Evolutionary conservation across 2,888 invertebrate species (phyloP), one percentile per base, ranked within the genome.

Genomic region (Anthophora plumipes): DNA sequence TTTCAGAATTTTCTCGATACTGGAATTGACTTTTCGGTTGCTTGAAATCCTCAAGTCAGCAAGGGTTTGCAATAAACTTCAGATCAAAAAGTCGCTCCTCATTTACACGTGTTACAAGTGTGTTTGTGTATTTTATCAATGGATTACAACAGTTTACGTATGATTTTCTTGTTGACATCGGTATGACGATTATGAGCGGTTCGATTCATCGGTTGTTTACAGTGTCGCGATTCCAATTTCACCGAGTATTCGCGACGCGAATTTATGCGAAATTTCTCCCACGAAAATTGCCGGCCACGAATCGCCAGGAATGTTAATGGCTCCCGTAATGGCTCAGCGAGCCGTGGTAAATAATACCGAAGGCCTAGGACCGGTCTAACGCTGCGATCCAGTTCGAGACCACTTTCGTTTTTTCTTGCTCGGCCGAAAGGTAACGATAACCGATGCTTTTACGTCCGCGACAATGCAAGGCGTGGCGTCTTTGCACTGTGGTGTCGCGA

Each of bases 231-330:
- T 37, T 43, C 11, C 64, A 20, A 22, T 6, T 52, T 39, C n/a
- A 39, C 43, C 20, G 22, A 69, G 43, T 57, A 73, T 54, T 41
- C 4, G 4, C 55, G 55, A 17, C 50, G 66, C n/a, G 41, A 81
- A 79, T 87, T 84, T 73, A 82, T 82, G 85, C 66, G 76, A 87
- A 67, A 82, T 84, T 59, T 25, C 68, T 41, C 50, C 41, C 48
- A 64, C 71, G 61, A 80, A 66, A 80, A 84, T 79, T 64, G 50
- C 59, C 48, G 68, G 25, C 37, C 70, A 67, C 54, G 72, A 48
- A 76, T 39, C 68, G 55, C n/a, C 25, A 67, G n/a, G 80, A 82
- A 87, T 85, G 83, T 83, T 85, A 87, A 83, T 84, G 74, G 74
- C 50, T 61, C n/a, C 22, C 63, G 17, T 41, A 69, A 72, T 55